Evolutionary conservation across 2,797 vertebrate species (phyloP).

Genomic region (Chelidonichthys spinosus): DNA sequence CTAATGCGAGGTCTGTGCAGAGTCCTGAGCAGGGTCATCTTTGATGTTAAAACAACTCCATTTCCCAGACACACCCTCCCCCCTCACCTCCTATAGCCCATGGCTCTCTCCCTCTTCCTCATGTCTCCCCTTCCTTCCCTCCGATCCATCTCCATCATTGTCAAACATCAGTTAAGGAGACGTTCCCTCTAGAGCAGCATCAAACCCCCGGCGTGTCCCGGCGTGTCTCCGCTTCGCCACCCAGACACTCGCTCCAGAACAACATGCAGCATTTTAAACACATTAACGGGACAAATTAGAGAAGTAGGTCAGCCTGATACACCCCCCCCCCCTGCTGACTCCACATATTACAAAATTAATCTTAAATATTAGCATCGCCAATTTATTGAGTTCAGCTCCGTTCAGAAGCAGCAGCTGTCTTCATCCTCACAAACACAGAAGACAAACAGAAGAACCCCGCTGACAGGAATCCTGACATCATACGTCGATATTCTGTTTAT

Average conservation of each 20-base stretch:
- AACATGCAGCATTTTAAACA: constrained; percentile 37
- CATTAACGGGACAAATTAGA: constrained; percentile 20
- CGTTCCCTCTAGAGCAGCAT: constrained; percentile 65
- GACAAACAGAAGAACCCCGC: too few relatives aligned
- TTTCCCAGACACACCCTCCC: constrained; percentile 62
- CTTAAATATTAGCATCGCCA: too few relatives aligned
- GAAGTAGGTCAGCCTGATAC: constrained; percentile 5
- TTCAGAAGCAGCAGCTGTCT: too few relatives aligned
- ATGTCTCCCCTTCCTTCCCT: constrained; percentile 35
- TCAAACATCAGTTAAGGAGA: constrained; percentile 61
- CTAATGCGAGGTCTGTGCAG: constrained; percentile 46
- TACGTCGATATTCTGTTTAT: too few relatives aligned
- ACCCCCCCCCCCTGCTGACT: not conserved
- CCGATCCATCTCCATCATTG: constrained; percentile 74
- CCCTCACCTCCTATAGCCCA: constrained; percentile 36
- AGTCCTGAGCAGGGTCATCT: constrained; percentile 53
- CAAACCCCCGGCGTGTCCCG: constrained; percentile 68
- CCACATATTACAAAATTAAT: not conserved
- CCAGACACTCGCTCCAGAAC: constrained; percentile 43
- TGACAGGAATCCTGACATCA: too few relatives aligned
- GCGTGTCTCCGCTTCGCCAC: constrained; percentile 56
- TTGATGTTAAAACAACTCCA: constrained; percentile 71
- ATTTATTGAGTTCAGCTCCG: too few relatives aligned
- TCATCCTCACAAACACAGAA: too few relatives aligned
- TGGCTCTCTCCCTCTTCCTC: constrained; percentile 46